Base-by-base conservation (phyloP, 2,113 vertebrate genomes). In the Pontoporia blainvillei region DNA sequence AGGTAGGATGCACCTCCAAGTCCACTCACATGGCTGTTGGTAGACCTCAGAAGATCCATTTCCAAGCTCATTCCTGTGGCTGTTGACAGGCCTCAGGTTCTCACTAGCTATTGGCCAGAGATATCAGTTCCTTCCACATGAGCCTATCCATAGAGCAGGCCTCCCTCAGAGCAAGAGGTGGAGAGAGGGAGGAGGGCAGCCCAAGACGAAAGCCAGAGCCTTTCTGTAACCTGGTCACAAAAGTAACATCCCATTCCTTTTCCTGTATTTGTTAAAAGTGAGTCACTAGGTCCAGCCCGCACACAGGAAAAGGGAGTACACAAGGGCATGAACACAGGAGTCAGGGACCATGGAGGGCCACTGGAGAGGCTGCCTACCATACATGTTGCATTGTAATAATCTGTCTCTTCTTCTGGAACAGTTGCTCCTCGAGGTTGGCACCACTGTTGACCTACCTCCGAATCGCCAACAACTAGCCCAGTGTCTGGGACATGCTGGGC, bases 331-430 rank as follows among this genome's bases (percentile, higher is more conserved):
- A 72, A 92, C 2, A 57, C 69, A 44, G 10, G 21, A 71, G 44
- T 27, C 39, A 27, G 59, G 41, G 44, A 57, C 57, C 41, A 6
- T 1, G 6, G 6, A 17, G 57, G 62, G 13, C 29, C 7, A 9
- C 31, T 39, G 17, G 18, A 69, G 64, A 39, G 91, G 54, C 83
- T 25, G 6, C 15, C 17, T 14, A 20, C 12, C 41, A 46, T 17
- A 46, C 7, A 11, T 64, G 34, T 27, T 52, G 34, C 27, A n/a
- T 15, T 73, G 36, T 18, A 54, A 72, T 61, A 20, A 85, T 27
- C 83, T 83, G 4, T 11, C 87, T 93, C 54, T 44, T 95, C 59
- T 85, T 82, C 90, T 49, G 69, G 71, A 61, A 46, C 25, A 52
- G 46, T 31, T 71, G 21, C 18, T 91, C 23, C 39, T 90, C 69